Evolutionary conservation across 2,888 invertebrate species (phyloP), one percentile per base, ranked within the genome.

Genomic region (Dicyrtomina minuta): DNA sequence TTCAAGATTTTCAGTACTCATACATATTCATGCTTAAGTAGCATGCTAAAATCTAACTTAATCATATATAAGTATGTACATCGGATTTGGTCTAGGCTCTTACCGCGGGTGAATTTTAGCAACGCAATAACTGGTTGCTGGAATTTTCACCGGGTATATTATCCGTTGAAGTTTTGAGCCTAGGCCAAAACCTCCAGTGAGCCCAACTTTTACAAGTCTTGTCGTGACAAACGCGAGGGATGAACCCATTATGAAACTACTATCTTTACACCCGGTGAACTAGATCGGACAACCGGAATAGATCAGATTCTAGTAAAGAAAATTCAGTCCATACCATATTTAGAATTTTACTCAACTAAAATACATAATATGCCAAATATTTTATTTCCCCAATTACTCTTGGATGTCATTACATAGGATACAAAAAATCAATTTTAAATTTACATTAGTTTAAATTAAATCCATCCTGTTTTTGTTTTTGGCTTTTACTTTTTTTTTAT

Each of bases 21-120:
- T 22, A 33, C 51, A 51, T 13, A 4, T 46, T 46, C 13, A 8
- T 17, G 13, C 15, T 13, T 46, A 17, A 51, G 17, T 20, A 8
- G 22, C 51, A 4, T 17, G 20, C 17, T 22, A 10, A 20, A 17
- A 17, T 51, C 20, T 51, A 22, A 15, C 51, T 15, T 1, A 17
- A 51, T 17, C 51, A 51, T 17, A 22, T n/a, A 12, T 12, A 17
- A 17, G 15, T 26, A 66, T n/a, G 13, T 12, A 55, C 55, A 66
- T 46, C 46, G 56, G 58, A 55, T 56, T 66, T 66, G 68, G 71
- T 61, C 73, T 72, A 66, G 70, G 72, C 72, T 61, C 74, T 75
- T 75, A 75, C 75, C 75, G 74, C 74, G 65, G 66, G 64, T 66
- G 74, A 70, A 71, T 68, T 56, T 70, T 70, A 51, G 74, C 72